Conservation (phyloP, 2,888 invertebrate species). For the Punctoribates punctum region DNA sequence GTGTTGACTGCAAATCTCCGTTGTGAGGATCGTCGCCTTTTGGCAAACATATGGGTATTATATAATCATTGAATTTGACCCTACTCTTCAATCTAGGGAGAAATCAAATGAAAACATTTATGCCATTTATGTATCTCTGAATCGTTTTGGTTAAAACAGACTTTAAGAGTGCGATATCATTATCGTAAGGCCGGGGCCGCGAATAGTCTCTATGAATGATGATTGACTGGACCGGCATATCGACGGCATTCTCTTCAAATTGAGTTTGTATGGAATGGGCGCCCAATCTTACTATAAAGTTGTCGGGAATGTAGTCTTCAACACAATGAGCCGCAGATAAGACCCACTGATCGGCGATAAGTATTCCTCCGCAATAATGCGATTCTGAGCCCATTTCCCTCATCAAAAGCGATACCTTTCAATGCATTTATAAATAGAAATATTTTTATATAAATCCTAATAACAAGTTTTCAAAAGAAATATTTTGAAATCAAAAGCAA, state of each 20-base stretch:
- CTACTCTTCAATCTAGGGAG: conserved; percentile 3
- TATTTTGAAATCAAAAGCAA: no score
- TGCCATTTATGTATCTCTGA: background rate
- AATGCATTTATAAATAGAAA: background rate
- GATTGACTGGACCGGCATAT: conserved; percentile 51
- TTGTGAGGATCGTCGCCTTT: background rate
- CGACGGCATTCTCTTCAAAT: conserved; percentile 22
- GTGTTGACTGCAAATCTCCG: background rate
- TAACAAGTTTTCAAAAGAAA: background rate
- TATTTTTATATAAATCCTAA: background rate
- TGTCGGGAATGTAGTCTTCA: conserved; percentile 37
- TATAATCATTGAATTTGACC: conserved; percentile 39
- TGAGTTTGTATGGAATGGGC: conserved; percentile 32
- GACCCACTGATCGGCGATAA: conserved; percentile 43
- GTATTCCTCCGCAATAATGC: conserved; percentile 45
- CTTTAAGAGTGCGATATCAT: conserved; percentile 72
- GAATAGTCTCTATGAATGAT: conserved; percentile 72
- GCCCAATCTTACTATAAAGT: conserved; percentile 41
- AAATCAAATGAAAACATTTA: background rate
- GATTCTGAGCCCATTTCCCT: conserved; percentile 5
- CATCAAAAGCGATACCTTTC: conserved; percentile 44
- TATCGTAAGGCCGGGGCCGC: conserved; percentile 56
- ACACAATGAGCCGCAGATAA: conserved; percentile 47
- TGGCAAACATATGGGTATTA: conserved; percentile 44
- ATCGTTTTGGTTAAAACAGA: conserved; percentile 46